Evolutionary conservation across 2,113 vertebrate genomes (phyloP), one percentile per base, ranked within the genome.

Genomic region (Thamnaconus septentrionalis): DNA sequence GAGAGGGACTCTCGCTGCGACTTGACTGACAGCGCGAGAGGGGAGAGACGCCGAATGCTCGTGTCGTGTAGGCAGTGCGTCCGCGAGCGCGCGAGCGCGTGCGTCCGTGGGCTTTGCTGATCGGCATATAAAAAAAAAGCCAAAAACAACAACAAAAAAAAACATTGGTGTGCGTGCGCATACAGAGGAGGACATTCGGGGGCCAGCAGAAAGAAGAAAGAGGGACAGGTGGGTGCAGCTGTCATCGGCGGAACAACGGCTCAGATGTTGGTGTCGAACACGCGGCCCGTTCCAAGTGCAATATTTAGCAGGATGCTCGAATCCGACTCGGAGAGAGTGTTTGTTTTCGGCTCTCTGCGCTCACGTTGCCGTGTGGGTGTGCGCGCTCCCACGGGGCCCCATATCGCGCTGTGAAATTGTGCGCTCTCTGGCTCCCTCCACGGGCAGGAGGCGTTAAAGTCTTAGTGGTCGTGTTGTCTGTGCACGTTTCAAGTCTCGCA

Each of bases 361-460:
- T 79, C 64, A 59, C 74, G 73, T 71, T 76, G 59, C 41, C 63
- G 55, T 86, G 68, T 83, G 81, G 77, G 80, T 77, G 82, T 81
- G 83, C 78, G 5, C 39, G 60, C 71, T 83, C 78, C 73, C 73
- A 76, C 56, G 1, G 67, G 75, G 49, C 61, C 76, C 12, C 53
- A 80, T 60, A 57, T 62, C 41, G n/a, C 60, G 59, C 54, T 44
- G 41, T 79, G 43, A 79, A 76, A 83, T 61, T 56, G 6, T 70
- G 56, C 55, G 52, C 79, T 85, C 78, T 88, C 78, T 91, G 86
- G 82, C 87, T 79, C 89, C 88, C 88, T 85, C 89, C 57, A 79
- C 75, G 69, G 88, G 87, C 42, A 54, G 60, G 50, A 83, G 62
- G 5, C 52, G 41, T 66, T 61, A 72, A 69, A 66, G 49, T 5